These are phyloP conservation scores for Mirounga angustirostris DNA, from an alignment of 2,113 vertebrate genomes.

Conservation along the genomic window DNA sequence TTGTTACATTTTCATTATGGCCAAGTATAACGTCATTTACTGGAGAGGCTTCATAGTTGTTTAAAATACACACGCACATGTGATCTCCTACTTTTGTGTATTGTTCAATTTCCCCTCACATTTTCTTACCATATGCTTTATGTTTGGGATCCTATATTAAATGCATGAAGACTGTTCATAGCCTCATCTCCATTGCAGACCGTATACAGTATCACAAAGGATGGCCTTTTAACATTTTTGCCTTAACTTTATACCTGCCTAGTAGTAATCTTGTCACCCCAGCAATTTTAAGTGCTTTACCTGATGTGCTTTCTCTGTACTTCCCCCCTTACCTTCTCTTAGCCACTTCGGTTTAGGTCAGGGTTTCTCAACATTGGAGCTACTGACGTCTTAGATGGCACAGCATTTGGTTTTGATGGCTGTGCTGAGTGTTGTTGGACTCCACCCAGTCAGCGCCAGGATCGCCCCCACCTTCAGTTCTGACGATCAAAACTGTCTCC, in stretches of 20 bases:
- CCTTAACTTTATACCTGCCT: not conserved
- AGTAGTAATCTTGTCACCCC: not conserved
- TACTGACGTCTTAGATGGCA: not conserved
- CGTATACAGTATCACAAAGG: not conserved
- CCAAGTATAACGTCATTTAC: not conserved
- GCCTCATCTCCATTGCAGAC: not conserved
- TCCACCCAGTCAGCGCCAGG: not conserved
- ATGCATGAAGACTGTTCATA: not conserved
- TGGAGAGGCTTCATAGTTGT: not conserved
- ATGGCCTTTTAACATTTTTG: not conserved
- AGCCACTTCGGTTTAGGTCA: not conserved
- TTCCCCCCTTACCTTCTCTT: not conserved
- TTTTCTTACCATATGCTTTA: not conserved
- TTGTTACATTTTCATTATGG: not conserved
- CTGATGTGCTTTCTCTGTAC: not conserved
- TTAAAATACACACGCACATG: not conserved
- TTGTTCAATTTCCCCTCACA: not conserved
- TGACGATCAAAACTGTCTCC: not conserved
- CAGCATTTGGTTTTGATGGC: too few relatives aligned
- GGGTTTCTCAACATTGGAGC: not conserved
- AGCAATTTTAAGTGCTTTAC: not conserved
- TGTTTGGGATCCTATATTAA: not conserved
- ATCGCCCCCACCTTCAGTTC: not conserved
- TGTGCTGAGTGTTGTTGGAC: too few relatives aligned
- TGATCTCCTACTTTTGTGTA: not conserved